These are phyloP conservation scores for Crotalus horridus DNA, from an alignment of 2,113 vertebrate genomes.

Conservation along the genomic window DNA sequence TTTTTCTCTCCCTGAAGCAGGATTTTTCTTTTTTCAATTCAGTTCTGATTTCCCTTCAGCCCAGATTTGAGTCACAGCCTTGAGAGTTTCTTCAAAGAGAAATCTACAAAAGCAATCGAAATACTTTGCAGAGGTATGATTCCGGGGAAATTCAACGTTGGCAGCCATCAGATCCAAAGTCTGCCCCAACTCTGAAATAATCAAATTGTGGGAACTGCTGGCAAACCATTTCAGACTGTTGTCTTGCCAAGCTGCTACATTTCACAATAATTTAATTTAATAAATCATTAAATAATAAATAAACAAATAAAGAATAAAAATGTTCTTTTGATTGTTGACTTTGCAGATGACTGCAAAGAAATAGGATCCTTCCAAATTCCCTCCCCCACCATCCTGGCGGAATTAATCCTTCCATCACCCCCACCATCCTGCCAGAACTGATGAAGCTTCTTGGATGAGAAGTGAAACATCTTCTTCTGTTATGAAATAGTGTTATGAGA, in stretches of 20 bases:
- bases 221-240: background rate
- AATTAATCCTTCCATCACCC: too few species aligned
- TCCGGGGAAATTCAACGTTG: background rate
- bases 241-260: background rate
- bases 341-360: background rate
- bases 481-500: too few species aligned
- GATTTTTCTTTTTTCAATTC: background rate
- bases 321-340: background rate
- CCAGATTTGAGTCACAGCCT: background rate
- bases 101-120: background rate
- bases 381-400: too few species aligned
- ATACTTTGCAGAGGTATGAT: background rate
- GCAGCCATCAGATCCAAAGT: background rate
- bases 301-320: too few species aligned
- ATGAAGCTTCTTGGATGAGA: background rate
- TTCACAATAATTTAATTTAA: background rate
- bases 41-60: background rate
- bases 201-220: background rate
- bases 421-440: background rate
- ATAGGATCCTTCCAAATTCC: background rate
- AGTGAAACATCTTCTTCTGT: background rate
- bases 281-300: background rate
- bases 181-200: background rate
- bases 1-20: background rate
- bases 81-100: background rate